A percentile compares a stretch with the other conserved stretches of the same genome.
Conservation (phyloP, 2,113 vertebrate species). For the Myiopsitta monachus region DNA sequence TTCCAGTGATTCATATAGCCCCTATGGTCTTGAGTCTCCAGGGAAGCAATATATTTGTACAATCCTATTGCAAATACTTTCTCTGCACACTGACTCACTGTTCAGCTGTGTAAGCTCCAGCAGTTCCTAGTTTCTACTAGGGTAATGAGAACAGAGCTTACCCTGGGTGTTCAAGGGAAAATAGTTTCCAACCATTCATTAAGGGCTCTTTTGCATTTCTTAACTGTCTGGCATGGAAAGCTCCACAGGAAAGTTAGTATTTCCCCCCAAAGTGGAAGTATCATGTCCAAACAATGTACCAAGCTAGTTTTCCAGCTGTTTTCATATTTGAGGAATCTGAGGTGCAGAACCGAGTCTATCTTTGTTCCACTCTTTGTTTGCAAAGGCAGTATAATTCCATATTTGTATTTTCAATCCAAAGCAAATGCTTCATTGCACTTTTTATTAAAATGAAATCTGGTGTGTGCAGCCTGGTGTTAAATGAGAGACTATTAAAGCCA, state of each 20-base stretch:
- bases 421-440: constrained; percentile 53
- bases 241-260: not conserved
- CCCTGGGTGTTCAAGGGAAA: not conserved
- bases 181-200: not conserved
- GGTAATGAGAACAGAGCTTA: not conserved
- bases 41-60: not conserved
- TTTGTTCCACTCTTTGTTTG: constrained; percentile 23
- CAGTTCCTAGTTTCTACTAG: not conserved
- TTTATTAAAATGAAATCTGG: constrained; percentile 67
- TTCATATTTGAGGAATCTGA: not conserved
- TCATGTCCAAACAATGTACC: not conserved
- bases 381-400: constrained; percentile 42
- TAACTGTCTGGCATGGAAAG: not conserved
- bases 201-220: not conserved
- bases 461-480: constrained; percentile 55
- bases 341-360: not conserved
- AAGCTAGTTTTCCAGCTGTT: not conserved
- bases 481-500: constrained; percentile 66
- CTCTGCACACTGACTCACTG: not conserved
- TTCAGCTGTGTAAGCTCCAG: not conserved
- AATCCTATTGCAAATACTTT: not conserved
- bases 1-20: not conserved
- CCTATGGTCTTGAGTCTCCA: not conserved
- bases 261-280: not conserved
- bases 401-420: constrained; percentile 57